Conservation (phyloP, 2,888 invertebrate genomes). For the Andrena marginata region DNA sequence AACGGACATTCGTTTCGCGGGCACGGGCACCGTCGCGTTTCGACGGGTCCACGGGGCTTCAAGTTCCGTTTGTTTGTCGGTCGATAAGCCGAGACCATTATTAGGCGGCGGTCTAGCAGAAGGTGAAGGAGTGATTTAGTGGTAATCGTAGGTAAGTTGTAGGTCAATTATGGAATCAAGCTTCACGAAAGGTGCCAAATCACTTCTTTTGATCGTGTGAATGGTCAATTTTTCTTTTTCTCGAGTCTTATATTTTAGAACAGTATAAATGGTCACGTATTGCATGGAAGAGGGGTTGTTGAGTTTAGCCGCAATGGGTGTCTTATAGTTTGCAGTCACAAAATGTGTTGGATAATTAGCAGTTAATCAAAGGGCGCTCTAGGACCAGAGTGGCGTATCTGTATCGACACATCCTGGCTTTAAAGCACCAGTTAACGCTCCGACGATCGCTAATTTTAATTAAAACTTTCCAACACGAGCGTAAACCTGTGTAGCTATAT, state of each 20-base stretch:
- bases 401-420: not conserved
- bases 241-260: no score
- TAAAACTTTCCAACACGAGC: conserved; percentile 58
- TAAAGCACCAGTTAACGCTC: conserved; percentile 2
- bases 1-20: conserved; percentile 12
- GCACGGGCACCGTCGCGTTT: not conserved
- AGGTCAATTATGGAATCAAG: no score
- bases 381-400: not conserved
- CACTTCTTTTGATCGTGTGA: no score
- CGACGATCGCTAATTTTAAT: conserved; percentile 54
- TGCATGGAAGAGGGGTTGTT: not conserved
- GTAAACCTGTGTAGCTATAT: conserved; percentile 55
- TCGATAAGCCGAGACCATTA: no score
- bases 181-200: no score
- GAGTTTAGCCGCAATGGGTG: not conserved
- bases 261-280: no score
- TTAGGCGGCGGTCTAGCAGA: no score
- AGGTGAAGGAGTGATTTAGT: no score
- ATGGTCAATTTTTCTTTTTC: no score
- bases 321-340: not conserved
- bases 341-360: not conserved
- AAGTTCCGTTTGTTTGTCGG: no score
- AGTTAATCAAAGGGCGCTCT: not conserved
- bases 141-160: no score
- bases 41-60: not conserved